Evolutionary conservation across 2,888 invertebrate species (phyloP).

Genomic region (Eristalis tenax): DNA sequence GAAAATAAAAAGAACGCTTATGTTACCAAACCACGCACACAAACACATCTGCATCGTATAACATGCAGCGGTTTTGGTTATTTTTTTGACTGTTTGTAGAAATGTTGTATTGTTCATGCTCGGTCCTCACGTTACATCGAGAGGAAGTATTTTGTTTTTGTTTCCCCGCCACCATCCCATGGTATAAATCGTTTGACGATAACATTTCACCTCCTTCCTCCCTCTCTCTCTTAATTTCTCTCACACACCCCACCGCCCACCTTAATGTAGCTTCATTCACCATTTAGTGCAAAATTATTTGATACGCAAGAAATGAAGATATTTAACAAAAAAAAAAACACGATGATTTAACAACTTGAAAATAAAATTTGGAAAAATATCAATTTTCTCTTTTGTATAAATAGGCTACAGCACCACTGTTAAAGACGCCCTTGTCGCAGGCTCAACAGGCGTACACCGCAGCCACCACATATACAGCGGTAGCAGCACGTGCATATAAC

Average conservation of each 20-base stretch:
- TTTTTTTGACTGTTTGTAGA: conserved; percentile 50
- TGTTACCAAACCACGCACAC: conserved; percentile 35
- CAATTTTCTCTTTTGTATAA: conserved; percentile 35
- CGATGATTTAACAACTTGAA: conserved; percentile 31
- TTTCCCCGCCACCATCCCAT: conserved; percentile 4
- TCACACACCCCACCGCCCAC: conserved; percentile 1
- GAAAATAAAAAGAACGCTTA: conserved; percentile 26
- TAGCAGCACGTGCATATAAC: conserved; percentile 91
- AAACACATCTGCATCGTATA: background rate
- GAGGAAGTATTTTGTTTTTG: conserved; percentile 45
- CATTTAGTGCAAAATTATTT: conserved; percentile 61
- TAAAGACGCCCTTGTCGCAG: conserved; percentile 89
- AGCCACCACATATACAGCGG: conserved; percentile 93
- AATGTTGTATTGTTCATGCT: conserved; percentile 53
- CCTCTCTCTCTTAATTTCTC: conserved; percentile 16
- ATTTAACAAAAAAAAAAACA: conserved; percentile 14
- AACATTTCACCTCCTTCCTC: conserved; percentile 3
- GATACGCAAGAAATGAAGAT: conserved; percentile 44
- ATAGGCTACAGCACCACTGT: conserved; percentile 88
- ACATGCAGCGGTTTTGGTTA: conserved; percentile 63
- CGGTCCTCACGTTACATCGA: conserved; percentile 51
- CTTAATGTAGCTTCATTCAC: conserved; percentile 55
- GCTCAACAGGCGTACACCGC: conserved; percentile 95
- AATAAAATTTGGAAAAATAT: conserved; percentile 35
- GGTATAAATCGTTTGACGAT: conserved; percentile 38